These are phyloP conservation scores for Campoplex capitator DNA, from an alignment of 2,888 invertebrate species.

Conservation along the genomic window DNA sequence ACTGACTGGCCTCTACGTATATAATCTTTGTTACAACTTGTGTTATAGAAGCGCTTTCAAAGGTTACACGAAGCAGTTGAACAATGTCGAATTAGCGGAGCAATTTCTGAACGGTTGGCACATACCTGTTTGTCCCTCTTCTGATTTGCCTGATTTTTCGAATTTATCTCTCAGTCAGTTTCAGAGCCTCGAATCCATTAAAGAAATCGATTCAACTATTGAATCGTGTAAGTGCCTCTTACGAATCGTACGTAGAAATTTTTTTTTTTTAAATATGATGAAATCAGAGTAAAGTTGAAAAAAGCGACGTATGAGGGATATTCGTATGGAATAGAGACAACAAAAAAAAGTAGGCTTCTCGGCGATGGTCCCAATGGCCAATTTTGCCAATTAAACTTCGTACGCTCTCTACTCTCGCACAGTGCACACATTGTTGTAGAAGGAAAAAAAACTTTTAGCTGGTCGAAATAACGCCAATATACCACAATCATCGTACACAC, in stretches of 20 bases:
- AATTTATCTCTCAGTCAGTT: not conserved
- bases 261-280: not conserved
- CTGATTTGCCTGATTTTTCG: not conserved
- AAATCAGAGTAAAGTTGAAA: not conserved
- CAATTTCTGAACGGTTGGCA: not conserved
- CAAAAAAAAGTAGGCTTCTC: conserved; percentile 26
- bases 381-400: conserved; percentile 66
- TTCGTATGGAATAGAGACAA: not conserved
- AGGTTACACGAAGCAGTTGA: not conserved
- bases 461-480: conserved; percentile 41
- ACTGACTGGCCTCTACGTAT: not conserved
- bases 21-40: not conserved
- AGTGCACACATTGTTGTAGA: conserved; percentile 33
- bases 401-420: conserved; percentile 19
- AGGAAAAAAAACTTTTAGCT: conserved; percentile 61
- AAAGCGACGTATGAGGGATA: conserved; percentile 1
- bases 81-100: not conserved
- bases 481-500: conserved; percentile 46
- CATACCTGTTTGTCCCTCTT: not conserved
- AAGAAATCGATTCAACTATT: conserved; percentile 2
- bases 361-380: conserved; percentile 59
- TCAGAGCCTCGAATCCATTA: not conserved
- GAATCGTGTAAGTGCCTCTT: not conserved
- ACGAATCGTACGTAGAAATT: not conserved
- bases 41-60: not conserved